A percentile compares a stretch with the other conserved stretches of the same genome.
These are phyloP conservation scores for Cebidichthys violaceus DNA, from an alignment of 2,113 vertebrate genomes.

Conservation along the genomic window DNA sequence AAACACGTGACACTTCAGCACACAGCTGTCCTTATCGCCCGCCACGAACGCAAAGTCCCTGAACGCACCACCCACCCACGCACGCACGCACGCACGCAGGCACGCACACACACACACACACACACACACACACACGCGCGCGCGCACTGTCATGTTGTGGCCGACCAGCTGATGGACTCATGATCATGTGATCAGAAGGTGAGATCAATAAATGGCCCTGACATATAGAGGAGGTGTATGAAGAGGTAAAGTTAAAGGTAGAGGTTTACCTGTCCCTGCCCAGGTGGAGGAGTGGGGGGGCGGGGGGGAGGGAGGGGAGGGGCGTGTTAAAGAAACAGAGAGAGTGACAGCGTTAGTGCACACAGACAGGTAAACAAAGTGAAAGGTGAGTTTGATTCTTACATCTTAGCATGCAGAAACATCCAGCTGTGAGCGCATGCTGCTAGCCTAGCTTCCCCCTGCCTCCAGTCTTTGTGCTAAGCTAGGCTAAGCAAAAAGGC, in stretches of 20 bases:
- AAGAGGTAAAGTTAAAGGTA: conserved; percentile 4
- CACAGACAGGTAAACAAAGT: conserved; percentile 1
- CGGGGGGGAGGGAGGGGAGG: conserved; percentile 11
- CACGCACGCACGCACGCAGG: conserved; percentile 7
- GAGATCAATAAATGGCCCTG: conserved; percentile 21
- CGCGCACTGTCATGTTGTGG: not conserved
- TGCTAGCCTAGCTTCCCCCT: not conserved
- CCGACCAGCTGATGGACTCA: not conserved
- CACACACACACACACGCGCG: not conserved
- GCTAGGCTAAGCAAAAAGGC: not conserved
- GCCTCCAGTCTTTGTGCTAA: no score
- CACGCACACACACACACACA: not conserved
- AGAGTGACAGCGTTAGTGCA: conserved; percentile 61
- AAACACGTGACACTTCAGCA: conserved; percentile 97
- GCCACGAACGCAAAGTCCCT: conserved; percentile 98
- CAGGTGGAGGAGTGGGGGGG: conserved; percentile 30
- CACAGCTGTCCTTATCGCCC: conserved; percentile 94
- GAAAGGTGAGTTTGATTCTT: conserved; percentile 17
- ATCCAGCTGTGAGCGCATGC: not conserved
- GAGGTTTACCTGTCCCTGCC: conserved; percentile 78
- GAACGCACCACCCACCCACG: conserved; percentile 49
- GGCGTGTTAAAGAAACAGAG: conserved; percentile 59
- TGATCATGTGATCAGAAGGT: conserved; percentile 14
- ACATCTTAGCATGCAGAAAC: not conserved
- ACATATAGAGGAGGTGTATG: not conserved